Evolutionary conservation across 2,797 vertebrate species (phyloP).

Genomic region (Buphagus erythrorhynchus): DNA sequence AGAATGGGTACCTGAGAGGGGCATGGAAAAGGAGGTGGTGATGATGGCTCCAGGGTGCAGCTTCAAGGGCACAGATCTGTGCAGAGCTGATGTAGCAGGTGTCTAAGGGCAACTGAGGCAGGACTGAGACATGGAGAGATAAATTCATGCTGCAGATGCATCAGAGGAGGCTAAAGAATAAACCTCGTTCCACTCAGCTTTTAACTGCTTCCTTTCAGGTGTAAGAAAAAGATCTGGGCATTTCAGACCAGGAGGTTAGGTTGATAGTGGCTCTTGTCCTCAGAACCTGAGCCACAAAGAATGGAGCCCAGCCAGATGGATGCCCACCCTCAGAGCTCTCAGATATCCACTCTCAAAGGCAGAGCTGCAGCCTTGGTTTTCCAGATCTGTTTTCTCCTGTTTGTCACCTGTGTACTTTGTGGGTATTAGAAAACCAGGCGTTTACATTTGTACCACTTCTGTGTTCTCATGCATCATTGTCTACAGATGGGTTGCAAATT

Average conservation of each 20-base stretch:
- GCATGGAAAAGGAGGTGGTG: accelerated
- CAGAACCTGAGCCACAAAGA: not conserved
- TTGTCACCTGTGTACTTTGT: not conserved
- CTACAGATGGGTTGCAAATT: not conserved
- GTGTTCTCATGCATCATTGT: not conserved
- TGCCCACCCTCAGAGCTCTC: not conserved
- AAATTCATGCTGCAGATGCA: not conserved
- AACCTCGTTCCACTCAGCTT: accelerated
- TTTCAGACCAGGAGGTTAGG: not conserved
- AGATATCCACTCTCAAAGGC: not conserved
- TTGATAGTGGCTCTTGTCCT: not conserved
- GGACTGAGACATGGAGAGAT: not conserved
- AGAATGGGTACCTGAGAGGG: not conserved
- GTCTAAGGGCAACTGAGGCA: not conserved
- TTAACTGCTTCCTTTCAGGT: not conserved
- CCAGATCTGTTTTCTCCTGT: not conserved
- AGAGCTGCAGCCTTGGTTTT: not conserved
- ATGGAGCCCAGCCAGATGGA: not conserved
- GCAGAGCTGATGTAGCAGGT: not conserved
- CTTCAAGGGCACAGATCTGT: not conserved
- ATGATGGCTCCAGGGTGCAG: not conserved
- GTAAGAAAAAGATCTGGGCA: not conserved
- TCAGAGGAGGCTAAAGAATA: not conserved
- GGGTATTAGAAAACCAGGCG: not conserved
- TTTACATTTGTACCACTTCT: not conserved